Percentiles rank a stretch among this genome's conserved stretches.
These are phyloP conservation scores for Mus minutoides DNA, from an alignment of 2,797 vertebrate species.

Conservation along the genomic window DNA sequence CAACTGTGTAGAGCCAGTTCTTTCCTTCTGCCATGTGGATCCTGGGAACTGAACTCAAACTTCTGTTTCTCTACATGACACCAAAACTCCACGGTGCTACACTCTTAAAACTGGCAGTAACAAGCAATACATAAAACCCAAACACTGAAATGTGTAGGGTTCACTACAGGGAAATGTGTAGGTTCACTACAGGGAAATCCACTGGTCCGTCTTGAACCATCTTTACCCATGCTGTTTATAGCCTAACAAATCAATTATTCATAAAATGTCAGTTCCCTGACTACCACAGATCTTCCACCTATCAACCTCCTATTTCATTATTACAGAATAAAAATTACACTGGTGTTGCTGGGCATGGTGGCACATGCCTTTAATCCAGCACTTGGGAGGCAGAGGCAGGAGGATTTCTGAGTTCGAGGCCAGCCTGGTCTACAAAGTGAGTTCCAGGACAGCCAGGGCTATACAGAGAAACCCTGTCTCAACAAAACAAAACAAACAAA, in stretches of 20 bases:
- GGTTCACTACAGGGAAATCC: constrained; percentile 14
- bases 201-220: background rate
- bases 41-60: background rate
- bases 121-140: background rate
- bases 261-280: constrained; percentile 20
- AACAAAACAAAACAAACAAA: too few relatives aligned
- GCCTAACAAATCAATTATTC: background rate
- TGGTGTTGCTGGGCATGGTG: too few relatives aligned
- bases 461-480: too few relatives aligned
- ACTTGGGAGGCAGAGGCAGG: too few relatives aligned
- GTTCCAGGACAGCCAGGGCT: too few relatives aligned
- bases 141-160: background rate
- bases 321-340: background rate
- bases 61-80: background rate
- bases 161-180: constrained; percentile 15
- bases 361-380: too few relatives aligned
- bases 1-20: background rate
- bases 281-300: background rate
- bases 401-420: too few relatives aligned
- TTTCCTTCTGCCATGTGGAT: background rate
- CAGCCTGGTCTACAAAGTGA: too few relatives aligned
- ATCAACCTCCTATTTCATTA: constrained; percentile 12
- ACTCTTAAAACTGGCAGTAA: constrained; percentile 5
- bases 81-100: background rate
- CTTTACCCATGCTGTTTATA: background rate